Evolutionary conservation across 2,888 invertebrate genomes (phyloP), one percentile per base, ranked within the genome.

Genomic region (Lasioglossum lativentre): DNA sequence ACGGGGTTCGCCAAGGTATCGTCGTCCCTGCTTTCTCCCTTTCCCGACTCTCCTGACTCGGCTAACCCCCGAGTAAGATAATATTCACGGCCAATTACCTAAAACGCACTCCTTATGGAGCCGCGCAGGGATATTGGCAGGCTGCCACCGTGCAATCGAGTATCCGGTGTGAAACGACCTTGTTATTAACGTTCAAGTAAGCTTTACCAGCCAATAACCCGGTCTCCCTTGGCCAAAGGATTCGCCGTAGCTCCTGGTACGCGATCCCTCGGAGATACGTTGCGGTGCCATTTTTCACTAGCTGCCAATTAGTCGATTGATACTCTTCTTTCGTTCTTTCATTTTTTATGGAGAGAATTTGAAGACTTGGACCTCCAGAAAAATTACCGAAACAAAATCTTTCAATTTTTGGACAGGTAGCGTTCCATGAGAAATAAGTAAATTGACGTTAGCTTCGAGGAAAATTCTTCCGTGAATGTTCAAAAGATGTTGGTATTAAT

Each of bases 71-170:
- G 70, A 75, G 90, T 90, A 89, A 90, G 88, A 92, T 92, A 90
- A 93, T 92, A 89, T 93, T 93, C 92, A 93, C 91, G 90, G 90
- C 88, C 92, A 93, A 93, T 93, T 93, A 93, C 91, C 93, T 91
- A 91, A 93, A 93, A 92, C 87, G 88, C 86, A 87, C 91, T 91
- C 90, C 91, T 92, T 91, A 88, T 84, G 87, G 86, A 86, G 80
- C 72, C 38, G 74, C 71, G 75, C 86, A 42, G 83, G 86, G 83
- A 89, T 92, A 91, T 90, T 92, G 92, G 91, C 92, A 89, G 82
- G 42, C 82, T 91, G 91, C 92, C 92, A 91, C 83, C 82, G 85
- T 82, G 87, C 89, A 88, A 88, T 89, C 88, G 89, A 88, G 85
- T 89, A 91, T 91, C 89, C 91, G 91, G 91, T 86, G 91, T 89